Conservation (phyloP, 1,140 invertebrate genomes). For the Scaptomyza montana region DNA sequence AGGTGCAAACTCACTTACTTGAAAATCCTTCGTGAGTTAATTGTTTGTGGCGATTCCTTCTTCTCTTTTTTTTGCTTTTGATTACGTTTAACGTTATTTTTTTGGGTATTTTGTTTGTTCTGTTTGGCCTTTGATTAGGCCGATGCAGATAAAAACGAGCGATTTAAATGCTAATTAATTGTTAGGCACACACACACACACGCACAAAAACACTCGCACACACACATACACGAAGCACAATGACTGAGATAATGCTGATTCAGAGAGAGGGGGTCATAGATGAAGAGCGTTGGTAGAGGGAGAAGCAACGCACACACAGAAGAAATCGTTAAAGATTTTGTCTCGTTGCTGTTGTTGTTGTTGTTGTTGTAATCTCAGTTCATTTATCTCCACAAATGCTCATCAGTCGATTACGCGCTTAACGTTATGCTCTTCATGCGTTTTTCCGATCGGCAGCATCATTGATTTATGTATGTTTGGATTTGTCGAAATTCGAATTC, state of each 20-base stretch:
- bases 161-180: conserved; percentile 73
- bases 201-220: background rate
- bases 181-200: conserved; percentile 34
- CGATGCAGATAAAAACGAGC: conserved; percentile 48
- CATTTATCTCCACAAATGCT: conserved; percentile 34
- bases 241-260: background rate
- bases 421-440: conserved; percentile 28
- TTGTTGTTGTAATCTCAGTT: conserved; percentile 31
- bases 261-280: too few relatives aligned
- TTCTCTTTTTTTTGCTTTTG: background rate
- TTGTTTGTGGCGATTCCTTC: background rate
- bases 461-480: conserved; percentile 28
- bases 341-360: conserved; percentile 17
- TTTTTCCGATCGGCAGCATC: conserved; percentile 59
- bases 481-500: conserved; percentile 22
- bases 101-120: conserved; percentile 8
- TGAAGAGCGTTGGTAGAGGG: background rate
- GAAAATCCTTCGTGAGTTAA: background rate
- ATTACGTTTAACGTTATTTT: background rate
- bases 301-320: background rate
- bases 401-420: conserved; percentile 12
- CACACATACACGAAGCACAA: conserved; percentile 10
- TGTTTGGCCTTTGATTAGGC: conserved; percentile 50
- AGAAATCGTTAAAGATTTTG: conserved; percentile 31
- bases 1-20: conserved; percentile 42